These are phyloP conservation scores for Platycnemis pennipes DNA, from an alignment of 2,888 invertebrate species.

Conservation along the genomic window DNA sequence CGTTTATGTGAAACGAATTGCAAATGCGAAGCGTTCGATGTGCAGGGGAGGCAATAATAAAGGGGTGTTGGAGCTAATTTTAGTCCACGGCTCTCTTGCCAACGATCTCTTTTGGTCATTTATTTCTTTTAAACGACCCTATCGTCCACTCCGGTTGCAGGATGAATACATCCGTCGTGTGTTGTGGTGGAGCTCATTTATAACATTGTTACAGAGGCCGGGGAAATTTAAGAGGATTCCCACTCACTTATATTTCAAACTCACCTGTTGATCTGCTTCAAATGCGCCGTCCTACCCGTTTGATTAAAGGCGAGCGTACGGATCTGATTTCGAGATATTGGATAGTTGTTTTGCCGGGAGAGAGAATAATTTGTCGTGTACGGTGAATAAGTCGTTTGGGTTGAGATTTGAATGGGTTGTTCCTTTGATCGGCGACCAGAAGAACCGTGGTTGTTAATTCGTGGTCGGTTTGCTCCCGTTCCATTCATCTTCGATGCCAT, in stretches of 20 bases:
- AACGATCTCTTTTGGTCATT: background rate
- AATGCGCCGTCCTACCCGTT: background rate
- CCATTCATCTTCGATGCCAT: background rate
- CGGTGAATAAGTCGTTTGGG: background rate
- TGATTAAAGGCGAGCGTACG: background rate
- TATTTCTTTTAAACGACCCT: conserved; percentile 1
- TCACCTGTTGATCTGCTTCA: background rate
- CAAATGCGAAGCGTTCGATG: background rate
- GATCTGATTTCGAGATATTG: background rate
- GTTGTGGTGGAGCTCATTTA: background rate
- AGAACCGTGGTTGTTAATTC: background rate
- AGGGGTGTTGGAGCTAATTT: background rate
- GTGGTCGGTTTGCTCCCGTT: background rate
- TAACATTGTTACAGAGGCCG: background rate
- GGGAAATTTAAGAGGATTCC: background rate
- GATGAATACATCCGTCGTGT: background rate
- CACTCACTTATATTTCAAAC: background rate
- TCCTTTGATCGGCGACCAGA: background rate
- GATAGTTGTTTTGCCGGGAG: background rate
- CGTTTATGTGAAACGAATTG: conserved; percentile 22
- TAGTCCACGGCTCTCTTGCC: background rate
- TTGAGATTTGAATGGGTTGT: background rate
- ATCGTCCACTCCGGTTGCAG: conserved; percentile 8
- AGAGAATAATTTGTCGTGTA: background rate
- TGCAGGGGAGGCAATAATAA: background rate